Percentiles rank a stretch among this genome's conserved stretches.
phyloP scores from a whole-genome alignment of 53 echinoderm and acorn worm genomes.

The Apostichopus leukothele region DNA sequence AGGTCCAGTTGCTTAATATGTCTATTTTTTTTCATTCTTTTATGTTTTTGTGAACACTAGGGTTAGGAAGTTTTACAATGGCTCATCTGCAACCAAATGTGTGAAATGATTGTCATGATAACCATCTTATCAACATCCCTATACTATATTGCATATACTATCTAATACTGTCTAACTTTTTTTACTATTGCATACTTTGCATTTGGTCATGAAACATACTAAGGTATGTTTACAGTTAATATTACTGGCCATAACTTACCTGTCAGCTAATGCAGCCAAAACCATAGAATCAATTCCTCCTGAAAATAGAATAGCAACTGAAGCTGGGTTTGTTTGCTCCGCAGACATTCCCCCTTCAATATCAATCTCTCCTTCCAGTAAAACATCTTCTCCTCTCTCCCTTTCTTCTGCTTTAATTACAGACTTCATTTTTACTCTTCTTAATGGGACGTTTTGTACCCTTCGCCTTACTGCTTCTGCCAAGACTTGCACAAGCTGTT shows the following conservation, averaged over 20 bases:
- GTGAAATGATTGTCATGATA: too few species aligned
- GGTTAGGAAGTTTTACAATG: too few species aligned
- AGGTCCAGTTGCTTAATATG: too few species aligned
- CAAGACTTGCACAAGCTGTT: constrained; percentile 63
- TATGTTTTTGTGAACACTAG: neutral
- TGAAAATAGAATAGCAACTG: constrained; percentile 88
- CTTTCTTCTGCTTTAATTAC: too few species aligned
- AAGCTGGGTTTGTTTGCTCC: neutral
- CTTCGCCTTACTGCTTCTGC: constrained; percentile 67
- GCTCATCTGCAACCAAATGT: too few species aligned
- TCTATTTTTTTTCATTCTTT: neutral
- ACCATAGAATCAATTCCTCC: constrained; percentile 95
- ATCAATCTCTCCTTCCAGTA: neutral
- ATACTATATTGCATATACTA: too few species aligned
- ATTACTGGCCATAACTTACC: constrained; percentile 35
- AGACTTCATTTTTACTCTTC: constrained; percentile 2
- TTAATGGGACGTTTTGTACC: constrained; percentile 69
- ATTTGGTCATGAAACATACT: too few species aligned
- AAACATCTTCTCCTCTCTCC: neutral
- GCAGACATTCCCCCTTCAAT: neutral
- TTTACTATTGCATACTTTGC: too few species aligned
- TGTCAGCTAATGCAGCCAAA: constrained; percentile 82
- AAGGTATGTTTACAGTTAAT: neutral
- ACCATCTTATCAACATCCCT: too few species aligned
- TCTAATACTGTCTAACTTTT: too few species aligned